Conservation (phyloP, 2,113 vertebrate species). For the Calypte anna region DNA sequence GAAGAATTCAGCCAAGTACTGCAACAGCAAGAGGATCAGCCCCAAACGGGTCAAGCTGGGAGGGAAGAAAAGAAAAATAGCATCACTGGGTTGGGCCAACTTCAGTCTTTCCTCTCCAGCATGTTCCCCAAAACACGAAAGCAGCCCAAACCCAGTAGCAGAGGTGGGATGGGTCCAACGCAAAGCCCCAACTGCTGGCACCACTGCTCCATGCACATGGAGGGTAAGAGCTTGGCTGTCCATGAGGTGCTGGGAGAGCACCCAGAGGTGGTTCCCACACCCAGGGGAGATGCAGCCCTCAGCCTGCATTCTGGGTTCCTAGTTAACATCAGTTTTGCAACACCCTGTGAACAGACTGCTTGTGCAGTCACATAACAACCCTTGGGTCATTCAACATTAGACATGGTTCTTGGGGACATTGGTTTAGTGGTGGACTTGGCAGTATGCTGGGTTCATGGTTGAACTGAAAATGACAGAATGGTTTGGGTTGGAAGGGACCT, state of each 20-base stretch:
- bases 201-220: not conserved
- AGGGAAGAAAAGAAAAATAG: not conserved
- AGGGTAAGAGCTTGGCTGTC: not conserved
- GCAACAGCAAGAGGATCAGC: constrained; percentile 89
- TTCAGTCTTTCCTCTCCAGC: not conserved
- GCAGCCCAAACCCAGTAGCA: not conserved
- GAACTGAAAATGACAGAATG: too few relatives aligned
- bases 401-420: too few relatives aligned
- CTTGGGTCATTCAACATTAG: too few relatives aligned
- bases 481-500: too few relatives aligned
- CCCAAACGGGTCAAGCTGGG: constrained; percentile 90
- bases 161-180: not conserved
- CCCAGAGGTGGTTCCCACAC: not conserved
- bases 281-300: not conserved
- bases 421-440: too few relatives aligned
- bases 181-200: not conserved
- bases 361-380: too few relatives aligned
- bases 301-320: not conserved
- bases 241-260: not conserved
- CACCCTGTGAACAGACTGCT: not conserved
- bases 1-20: constrained; percentile 90
- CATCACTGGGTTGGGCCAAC: not conserved
- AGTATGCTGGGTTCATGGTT: too few relatives aligned
- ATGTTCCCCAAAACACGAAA: not conserved
- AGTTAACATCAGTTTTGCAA: not conserved